phyloP scores from a whole-genome alignment of 2,113 vertebrate genomes.

The Thalassarche chlororhynchos region DNA sequence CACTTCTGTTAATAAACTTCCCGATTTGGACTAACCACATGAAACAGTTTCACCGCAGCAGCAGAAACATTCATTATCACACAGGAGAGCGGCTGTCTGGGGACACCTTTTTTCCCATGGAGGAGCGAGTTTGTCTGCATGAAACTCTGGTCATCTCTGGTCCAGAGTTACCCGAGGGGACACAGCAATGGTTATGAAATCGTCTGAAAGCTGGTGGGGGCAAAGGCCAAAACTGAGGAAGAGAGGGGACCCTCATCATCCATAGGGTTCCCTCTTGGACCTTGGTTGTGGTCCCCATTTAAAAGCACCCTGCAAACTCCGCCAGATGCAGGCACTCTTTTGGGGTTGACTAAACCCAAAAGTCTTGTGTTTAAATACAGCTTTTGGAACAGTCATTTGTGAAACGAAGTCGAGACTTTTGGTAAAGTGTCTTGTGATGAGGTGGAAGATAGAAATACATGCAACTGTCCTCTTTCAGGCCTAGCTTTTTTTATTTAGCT shows the following conservation, averaged over 20 bases:
- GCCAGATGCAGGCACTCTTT: no score
- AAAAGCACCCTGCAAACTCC: not conserved
- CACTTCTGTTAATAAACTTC: conserved; percentile 74
- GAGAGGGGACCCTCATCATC: not conserved
- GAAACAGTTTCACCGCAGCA: not conserved
- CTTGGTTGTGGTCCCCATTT: accelerated
- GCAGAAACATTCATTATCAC: not conserved
- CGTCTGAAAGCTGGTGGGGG: accelerated
- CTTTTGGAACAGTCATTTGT: accelerated
- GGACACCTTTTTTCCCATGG: not conserved
- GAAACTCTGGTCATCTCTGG: not conserved
- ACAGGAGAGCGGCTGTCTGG: not conserved
- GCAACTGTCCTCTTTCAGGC: not conserved
- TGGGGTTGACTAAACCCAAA: not conserved
- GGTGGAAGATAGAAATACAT: not conserved
- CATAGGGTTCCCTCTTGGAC: accelerated
- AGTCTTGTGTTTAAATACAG: not conserved
- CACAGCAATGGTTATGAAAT: not conserved
- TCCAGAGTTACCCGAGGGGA: accelerated
- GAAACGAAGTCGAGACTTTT: not conserved
- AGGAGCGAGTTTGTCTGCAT: not conserved
- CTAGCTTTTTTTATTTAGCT: not conserved
- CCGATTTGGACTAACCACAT: conserved; percentile 17
- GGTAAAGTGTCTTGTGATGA: accelerated
- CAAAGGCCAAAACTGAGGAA: accelerated